phyloP scores from a whole-genome alignment of 2,797 vertebrate genomes.

The Coluber constrictor region DNA sequence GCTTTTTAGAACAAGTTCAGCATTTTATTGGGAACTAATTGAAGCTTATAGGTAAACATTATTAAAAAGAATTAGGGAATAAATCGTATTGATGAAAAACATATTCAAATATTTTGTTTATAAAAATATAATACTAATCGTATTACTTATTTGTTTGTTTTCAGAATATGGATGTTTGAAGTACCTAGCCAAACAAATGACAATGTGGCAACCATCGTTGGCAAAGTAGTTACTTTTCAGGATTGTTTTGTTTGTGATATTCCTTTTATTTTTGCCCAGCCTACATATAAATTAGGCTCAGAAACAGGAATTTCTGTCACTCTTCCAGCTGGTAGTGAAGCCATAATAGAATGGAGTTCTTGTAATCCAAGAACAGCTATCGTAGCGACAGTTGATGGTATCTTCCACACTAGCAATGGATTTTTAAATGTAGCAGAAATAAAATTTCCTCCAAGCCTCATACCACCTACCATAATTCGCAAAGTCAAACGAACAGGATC shows the following conservation, averaged over 20 bases:
- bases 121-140: background rate
- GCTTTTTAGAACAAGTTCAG: background rate
- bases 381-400: conserved; percentile 37
- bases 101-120: background rate
- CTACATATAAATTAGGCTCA: background rate
- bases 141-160: background rate
- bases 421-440: conserved; percentile 41
- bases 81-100: background rate
- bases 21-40: background rate
- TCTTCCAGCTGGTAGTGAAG: background rate
- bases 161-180: conserved; percentile 33
- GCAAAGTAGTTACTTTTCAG: conserved; percentile 47
- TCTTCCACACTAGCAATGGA: conserved; percentile 44
- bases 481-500: background rate
- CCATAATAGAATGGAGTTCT: background rate
- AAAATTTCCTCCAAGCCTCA: conserved; percentile 22
- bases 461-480: conserved; percentile 31
- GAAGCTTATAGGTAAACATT: background rate
- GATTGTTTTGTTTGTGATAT: conserved; percentile 48
- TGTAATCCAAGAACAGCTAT: conserved; percentile 15
- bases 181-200: conserved; percentile 23
- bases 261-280: conserved; percentile 14
- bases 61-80: background rate
- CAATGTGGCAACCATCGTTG: background rate
- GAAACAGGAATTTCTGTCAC: background rate